Percentiles rank a stretch among this genome's conserved stretches.
phyloP scores from a whole-genome alignment of 2,113 vertebrate genomes.

The Neolamprologus longior region DNA sequence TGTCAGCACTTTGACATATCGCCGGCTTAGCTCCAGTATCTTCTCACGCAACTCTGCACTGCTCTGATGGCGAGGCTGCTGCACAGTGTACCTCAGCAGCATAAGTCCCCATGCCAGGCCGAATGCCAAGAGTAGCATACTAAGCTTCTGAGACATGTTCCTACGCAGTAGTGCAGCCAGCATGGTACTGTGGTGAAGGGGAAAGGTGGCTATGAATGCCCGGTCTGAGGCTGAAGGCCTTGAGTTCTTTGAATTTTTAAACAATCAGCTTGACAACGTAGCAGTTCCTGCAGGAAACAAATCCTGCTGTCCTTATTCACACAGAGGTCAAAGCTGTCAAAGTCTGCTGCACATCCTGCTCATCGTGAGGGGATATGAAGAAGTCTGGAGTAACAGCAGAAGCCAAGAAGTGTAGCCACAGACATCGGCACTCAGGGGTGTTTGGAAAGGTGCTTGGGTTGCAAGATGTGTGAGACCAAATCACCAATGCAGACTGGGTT shows the following conservation, averaged over 20 bases:
- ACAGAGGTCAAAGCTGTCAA: not conserved
- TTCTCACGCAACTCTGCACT: conserved; percentile 88
- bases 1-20: conserved; percentile 91
- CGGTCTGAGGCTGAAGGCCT: not conserved
- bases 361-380: not conserved
- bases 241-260: not conserved
- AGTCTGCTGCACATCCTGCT: not conserved
- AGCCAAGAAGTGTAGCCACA: not conserved
- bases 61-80: conserved; percentile 89
- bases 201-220: not conserved
- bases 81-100: conserved; percentile 89
- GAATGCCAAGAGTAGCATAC: conserved; percentile 84
- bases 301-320: not conserved
- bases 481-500: not conserved
- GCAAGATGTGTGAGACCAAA: not conserved
- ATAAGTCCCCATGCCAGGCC: conserved; percentile 93
- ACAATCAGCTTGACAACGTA: not conserved
- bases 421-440: not conserved
- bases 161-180: conserved; percentile 83
- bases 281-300: not conserved
- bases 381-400: not conserved
- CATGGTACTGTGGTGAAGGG: conserved; percentile 66
- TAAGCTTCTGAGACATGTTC: conserved; percentile 94
- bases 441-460: not conserved
- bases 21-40: conserved; percentile 91